Percentiles rank a stretch among this genome's conserved stretches.
phyloP scores from a whole-genome alignment of 2,888 invertebrate genomes.

The Drosophila diplacantha region DNA sequence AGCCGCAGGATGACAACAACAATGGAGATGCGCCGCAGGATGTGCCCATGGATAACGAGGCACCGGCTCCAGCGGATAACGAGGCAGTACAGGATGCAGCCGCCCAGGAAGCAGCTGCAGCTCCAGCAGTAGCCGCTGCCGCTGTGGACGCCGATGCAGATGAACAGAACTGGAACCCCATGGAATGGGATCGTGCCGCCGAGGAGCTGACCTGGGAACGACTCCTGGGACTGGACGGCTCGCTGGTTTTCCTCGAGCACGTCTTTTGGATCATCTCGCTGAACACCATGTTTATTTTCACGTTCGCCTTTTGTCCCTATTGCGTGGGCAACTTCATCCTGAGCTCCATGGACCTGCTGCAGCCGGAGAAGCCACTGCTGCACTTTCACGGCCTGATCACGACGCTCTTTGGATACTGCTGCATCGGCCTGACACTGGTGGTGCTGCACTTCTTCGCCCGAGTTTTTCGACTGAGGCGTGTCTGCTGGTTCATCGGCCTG shows the following conservation, averaged over 20 bases:
- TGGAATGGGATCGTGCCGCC: conserved; percentile 98
- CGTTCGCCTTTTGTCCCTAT: conserved; percentile 98
- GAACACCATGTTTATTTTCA: conserved; percentile 96
- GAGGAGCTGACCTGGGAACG: conserved; percentile 99
- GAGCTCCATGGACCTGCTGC: conserved; percentile 81
- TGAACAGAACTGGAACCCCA: conserved; percentile 94
- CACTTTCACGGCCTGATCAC: conserved; percentile 96
- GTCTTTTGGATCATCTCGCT: conserved; percentile 99
- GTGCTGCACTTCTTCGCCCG: conserved; percentile 91
- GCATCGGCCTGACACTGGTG: conserved; percentile 90
- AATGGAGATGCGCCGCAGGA: conserved; percentile 70
- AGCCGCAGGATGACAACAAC: conserved; percentile 77
- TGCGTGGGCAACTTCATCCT: conserved; percentile 94
- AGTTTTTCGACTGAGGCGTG: conserved; percentile 86
- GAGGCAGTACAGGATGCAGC: conserved; percentile 76
- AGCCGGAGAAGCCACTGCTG: conserved; percentile 79
- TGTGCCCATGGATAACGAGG: conserved; percentile 74
- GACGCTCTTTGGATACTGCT: conserved; percentile 94
- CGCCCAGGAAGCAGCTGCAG: conserved; percentile 80
- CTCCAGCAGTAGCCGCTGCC: conserved; percentile 79
- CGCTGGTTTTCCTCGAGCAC: conserved; percentile 97
- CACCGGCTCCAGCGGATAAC: conserved; percentile 77
- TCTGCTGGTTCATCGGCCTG: conserved; percentile 91
- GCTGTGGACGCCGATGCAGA: conserved; percentile 79
- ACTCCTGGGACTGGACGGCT: conserved; percentile 95